Base-by-base conservation (phyloP, 2,888 invertebrate species). In the Scaptomyza cyrtandrae region DNA sequence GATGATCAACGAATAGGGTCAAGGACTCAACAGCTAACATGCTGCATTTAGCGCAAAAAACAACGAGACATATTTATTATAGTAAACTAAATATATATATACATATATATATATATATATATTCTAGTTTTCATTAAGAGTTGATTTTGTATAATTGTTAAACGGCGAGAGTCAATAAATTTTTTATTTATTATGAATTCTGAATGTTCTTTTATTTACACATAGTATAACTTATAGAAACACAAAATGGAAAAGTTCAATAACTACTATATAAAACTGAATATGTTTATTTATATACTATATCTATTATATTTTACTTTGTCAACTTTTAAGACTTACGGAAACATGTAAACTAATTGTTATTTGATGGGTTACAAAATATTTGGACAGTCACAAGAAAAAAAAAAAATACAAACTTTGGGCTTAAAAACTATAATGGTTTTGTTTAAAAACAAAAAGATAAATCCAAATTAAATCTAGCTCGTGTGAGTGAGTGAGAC, bases 21-120 rank as follows among this genome's bases (percentile, higher is more conserved):
- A 53, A 24, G 11, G 16, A 39, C n/a, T 46, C 19, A 9, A 35
- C 37, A 41, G 27, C 33, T 24, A 39, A 37, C 29, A 57, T 48
- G 75, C 59, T 78, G 75, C 75, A 79, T 75, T 79, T 69, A 68
- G 75, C 75, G 46, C 58, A 61, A 60, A 14, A 5, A 33, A 33
- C 14, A 37, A 16, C 61, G 50, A 73, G 33, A 67, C 67, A 62
- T 37, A 37, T 59, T 65, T 57, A 35, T 60, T 46, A 59, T 46
- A 67, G 19, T 19, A 19, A 19, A 19, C 19, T 19, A 19, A 19
- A 19, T 13, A 31, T 33, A 11, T 48, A 48, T 48, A 29, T 29
- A 11, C 14, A 19, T 13, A 31, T 33, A n/a, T 14, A 31, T 31
- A 31, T 29, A 29, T 29, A 29, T 29, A 11, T 29, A 11, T 48